Base-by-base conservation (phyloP, 2,888 invertebrate species). In the Chymomyza caudatula region DNA sequence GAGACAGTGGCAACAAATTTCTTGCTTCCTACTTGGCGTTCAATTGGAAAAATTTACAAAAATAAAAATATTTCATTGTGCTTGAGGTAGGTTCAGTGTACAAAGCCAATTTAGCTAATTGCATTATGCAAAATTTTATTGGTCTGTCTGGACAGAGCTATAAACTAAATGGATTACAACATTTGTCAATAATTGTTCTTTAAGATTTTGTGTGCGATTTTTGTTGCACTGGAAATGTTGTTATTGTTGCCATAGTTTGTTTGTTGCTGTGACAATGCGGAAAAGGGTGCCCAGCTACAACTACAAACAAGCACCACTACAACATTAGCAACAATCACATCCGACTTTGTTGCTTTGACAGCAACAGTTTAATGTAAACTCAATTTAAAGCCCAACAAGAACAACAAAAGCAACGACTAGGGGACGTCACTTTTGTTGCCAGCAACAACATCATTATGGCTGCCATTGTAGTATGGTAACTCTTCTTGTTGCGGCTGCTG, bases 201-300 rank as follows among this genome's bases (percentile, higher is more conserved):
- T 2, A 37, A 37, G 29, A 37, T 37, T n/a, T n/a, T 11, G 19
- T 49, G 11, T 11, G 29, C 1, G 2, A 37, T 37, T 37, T 8
- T 37, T 37, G 29, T 37, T 37, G 29, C 3, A 37, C 8, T 8
- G 29, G 29, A 11, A 37, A 37, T 65, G 57, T 49, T 59, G 51
- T 58, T 73, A 60, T 43, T 59, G 61, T 53, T 63, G 63, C 37
- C 65, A 60, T 63, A 70, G 71, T 67, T 73, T 6, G 68, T 69
- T 83, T 76, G 65, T 74, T 65, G 80, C 85, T 65, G 64, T 78
- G 76, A 77, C 83, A 85, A 78, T 84, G 74, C 78, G 82, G 80
- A 85, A 82, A 75, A 74, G 80, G 76, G 78, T 73, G 77, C 71
- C 65, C 58, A 64, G 65, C 57, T 42, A 60, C 57, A 52, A 44